Base-by-base conservation (phyloP, 2,888 invertebrate species). In the Hybos culiciformis region DNA sequence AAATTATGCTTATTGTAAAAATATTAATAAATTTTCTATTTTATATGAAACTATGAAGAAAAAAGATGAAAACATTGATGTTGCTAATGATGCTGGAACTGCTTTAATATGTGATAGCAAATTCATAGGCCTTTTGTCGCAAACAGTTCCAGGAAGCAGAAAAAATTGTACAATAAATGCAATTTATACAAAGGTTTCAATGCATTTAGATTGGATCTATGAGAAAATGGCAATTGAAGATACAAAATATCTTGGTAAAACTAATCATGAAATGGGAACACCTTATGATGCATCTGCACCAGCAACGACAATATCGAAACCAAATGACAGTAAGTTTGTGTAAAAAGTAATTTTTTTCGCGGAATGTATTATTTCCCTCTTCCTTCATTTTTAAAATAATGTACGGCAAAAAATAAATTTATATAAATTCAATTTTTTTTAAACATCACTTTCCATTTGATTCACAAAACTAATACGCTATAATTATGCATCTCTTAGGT, bases 201-300 rank as follows among this genome's bases (percentile, higher is more conserved):
- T 9, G 14, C 32, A 44, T 37, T 38, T 42, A 26, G 33, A 19
- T 36, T 48, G 48, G 48, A 48, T 48, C 23, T 41, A 46, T 43
- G 33, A 31, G 3, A 31, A 34, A 2, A 45, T 47, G 5, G 15
- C 34, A 3, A 29, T 19, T 9, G 23, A 37, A 34, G 32, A 26
- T 20, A 11, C 19, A 9, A 20, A 14, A 14, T 19, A 36, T 21
- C 8, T 19, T n/a, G 36, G 36, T 12, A 19, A 14, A 32, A 14
- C 19, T 8, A 31, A 32, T 21, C 38, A 33, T 26, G n/a, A n/a
- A 12, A 37, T 44, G 6, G 31, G 41, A 14, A 33, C 41, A 12
- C 44, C 41, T 6, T 44, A 32, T 41, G 24, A 11, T n/a, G 23
- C 11, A 24, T 34, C 38, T n/a, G 38, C 40, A 29, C 37, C 46